Evolutionary conservation across 2,797 vertebrate genomes (phyloP), one percentile per base, ranked within the genome.

Genomic region (Apodemus agrarius): DNA sequence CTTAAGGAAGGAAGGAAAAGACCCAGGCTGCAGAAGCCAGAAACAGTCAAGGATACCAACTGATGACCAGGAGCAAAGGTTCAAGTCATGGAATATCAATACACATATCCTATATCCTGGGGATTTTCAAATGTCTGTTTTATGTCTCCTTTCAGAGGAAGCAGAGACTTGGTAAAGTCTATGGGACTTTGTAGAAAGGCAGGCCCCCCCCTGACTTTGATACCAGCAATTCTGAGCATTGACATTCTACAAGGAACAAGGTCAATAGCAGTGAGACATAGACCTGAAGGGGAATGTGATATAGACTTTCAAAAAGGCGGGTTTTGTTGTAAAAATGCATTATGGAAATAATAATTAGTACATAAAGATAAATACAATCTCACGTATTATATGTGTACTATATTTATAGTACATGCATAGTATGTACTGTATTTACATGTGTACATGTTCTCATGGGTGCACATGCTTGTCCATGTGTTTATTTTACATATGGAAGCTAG

Each of bases 1-100:
- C 78, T 95, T 79, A 89, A 94, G 89, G 89, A 83, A 26, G 31
- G 92, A 74, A 92, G 49, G 12, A 59, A 85, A 78, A 92, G 52
- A 10, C 21, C 63, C 72, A 80, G 7, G 83, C n/a, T 79, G 61
- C 79, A 65, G 37, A 69, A 96, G 26, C 17, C 19, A 29, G 43
- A 40, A 84, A 88, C 19, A 95, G 69, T 2, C 13, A 34, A 49
- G 29, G 11, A 76, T 21, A 21, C 26, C 26, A 83, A 40, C 3
- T 85, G 65, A 96, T n/a, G 69, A 61, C 26, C 59, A 0, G 17
- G 80, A 26, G 46, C 31, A 84, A 80, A 94, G 61, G 74, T 69
- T 54, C 11, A n/a, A 26, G 6, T 92, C 11, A 90, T 34, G 86
- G 75, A 67, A 49, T 69, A 63, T 46, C 13, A 22, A 78, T 63